Evolutionary conservation across 2,113 vertebrate genomes (phyloP).

Genomic region (Hyperopisus bebe): DNA sequence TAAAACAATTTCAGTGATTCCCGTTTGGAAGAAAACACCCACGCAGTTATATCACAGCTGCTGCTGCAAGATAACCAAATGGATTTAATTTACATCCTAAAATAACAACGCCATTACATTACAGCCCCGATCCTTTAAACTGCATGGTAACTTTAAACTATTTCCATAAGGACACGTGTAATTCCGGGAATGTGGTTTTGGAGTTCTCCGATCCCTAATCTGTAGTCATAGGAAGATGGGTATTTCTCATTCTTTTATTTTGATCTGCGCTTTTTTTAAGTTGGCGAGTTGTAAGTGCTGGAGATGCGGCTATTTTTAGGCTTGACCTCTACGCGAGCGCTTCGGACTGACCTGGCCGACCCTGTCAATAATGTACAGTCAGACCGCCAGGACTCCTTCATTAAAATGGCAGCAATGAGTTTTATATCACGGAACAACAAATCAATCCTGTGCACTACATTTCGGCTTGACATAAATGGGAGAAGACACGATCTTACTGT

Average conservation of each 20-base stretch:
- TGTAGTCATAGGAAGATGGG: neutral
- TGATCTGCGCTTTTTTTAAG: conserved; percentile 27
- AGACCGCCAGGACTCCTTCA: neutral
- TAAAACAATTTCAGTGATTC: conserved; percentile 6
- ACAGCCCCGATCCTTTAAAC: neutral
- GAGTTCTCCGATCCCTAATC: neutral
- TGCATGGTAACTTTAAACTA: neutral
- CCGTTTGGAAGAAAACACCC: neutral
- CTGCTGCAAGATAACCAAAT: neutral
- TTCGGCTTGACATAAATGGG: neutral
- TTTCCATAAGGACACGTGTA: neutral
- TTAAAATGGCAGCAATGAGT: conserved; percentile 16
- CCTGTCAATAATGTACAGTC: conserved; percentile 32
- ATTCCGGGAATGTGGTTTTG: neutral
- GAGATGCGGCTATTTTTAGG: conserved; percentile 45
- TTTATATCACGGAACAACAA: conserved; percentile 9
- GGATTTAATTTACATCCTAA: neutral
- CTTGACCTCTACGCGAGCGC: conserved; percentile 36
- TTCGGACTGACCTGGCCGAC: conserved; percentile 31
- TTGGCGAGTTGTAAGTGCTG: conserved; percentile 33
- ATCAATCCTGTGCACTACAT: neutral
- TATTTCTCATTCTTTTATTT: conserved; percentile 13
- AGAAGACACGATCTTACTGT: neutral
- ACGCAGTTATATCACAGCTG: conserved; percentile 9
- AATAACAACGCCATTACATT: neutral